Conservation (phyloP, 2,888 invertebrate genomes). For the Tolmerus cingulatus region DNA sequence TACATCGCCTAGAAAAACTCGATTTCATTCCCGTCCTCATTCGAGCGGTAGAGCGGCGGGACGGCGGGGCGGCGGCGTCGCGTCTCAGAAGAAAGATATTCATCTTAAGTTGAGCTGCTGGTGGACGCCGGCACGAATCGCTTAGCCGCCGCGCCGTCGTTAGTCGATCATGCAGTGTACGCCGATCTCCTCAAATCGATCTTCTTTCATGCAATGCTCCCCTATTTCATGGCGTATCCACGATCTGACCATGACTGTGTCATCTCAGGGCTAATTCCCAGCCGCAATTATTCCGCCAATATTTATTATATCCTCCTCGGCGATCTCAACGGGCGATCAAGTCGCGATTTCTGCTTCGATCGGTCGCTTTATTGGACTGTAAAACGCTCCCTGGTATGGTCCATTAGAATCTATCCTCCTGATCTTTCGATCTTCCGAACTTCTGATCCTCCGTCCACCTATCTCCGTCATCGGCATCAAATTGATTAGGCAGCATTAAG, state of each 20-base stretch:
- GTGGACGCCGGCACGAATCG: background rate
- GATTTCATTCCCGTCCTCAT: constrained; percentile 19
- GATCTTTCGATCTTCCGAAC: too few relatives aligned
- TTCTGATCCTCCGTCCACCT: background rate
- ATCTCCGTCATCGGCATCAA: background rate
- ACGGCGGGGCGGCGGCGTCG: background rate
- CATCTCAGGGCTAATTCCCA: constrained; percentile 17
- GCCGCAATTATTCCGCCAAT: background rate
- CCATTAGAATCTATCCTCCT: background rate
- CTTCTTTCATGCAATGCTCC: constrained; percentile 6
- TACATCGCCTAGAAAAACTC: background rate
- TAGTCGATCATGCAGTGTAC: background rate
- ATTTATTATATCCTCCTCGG: background rate
- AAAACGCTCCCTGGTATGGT: background rate
- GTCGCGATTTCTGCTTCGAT: background rate
- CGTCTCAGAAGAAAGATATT: background rate
- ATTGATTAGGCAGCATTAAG: constrained; percentile 13
- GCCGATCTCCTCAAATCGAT: background rate
- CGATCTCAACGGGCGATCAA: background rate
- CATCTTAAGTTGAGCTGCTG: background rate
- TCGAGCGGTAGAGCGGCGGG: background rate
- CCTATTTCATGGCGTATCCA: background rate
- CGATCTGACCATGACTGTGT: constrained; percentile 13
- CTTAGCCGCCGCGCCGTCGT: background rate
- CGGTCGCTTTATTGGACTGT: background rate